Evolutionary conservation across 2,888 invertebrate genomes (phyloP).

Genomic region (Helobdella robusta): DNA sequence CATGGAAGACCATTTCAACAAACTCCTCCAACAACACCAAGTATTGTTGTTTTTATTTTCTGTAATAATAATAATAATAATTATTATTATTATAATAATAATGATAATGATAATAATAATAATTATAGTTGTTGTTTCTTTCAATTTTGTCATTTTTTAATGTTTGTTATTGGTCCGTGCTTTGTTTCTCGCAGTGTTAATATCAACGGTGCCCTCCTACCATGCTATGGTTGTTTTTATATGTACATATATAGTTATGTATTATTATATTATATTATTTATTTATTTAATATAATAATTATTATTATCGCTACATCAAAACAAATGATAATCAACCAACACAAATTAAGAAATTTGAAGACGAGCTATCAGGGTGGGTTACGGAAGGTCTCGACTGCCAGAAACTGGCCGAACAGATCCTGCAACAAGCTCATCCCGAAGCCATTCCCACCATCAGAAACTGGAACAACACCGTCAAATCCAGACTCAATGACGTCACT

Average conservation of each 20-base stretch:
- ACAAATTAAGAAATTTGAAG: slow-evolving; percentile 50
- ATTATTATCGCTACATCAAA: neutral
- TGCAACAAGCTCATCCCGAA: slow-evolving; percentile 88
- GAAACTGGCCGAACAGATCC: slow-evolving; percentile 74
- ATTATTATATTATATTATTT: neutral
- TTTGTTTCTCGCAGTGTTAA: no score
- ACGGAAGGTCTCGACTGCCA: slow-evolving; percentile 62
- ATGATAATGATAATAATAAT: neutral
- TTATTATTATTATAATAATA: neutral
- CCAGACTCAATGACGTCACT: slow-evolving; percentile 55
- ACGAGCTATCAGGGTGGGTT: slow-evolving; percentile 64
- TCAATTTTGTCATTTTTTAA: neutral
- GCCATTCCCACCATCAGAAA: slow-evolving; percentile 95
- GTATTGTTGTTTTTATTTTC: slow-evolving; percentile 47
- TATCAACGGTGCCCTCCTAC: no score
- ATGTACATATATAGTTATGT: no score
- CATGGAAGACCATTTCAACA: slow-evolving; percentile 74
- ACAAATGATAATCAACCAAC: neutral
- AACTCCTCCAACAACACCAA: slow-evolving; percentile 75
- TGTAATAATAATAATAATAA: neutral
- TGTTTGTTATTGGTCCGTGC: neutral
- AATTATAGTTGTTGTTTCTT: neutral
- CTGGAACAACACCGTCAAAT: slow-evolving; percentile 92
- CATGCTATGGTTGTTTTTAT: no score
- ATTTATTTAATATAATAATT: neutral